Evolutionary conservation across 1,140 invertebrate genomes (phyloP).

Genomic region (Bombus polaris): DNA sequence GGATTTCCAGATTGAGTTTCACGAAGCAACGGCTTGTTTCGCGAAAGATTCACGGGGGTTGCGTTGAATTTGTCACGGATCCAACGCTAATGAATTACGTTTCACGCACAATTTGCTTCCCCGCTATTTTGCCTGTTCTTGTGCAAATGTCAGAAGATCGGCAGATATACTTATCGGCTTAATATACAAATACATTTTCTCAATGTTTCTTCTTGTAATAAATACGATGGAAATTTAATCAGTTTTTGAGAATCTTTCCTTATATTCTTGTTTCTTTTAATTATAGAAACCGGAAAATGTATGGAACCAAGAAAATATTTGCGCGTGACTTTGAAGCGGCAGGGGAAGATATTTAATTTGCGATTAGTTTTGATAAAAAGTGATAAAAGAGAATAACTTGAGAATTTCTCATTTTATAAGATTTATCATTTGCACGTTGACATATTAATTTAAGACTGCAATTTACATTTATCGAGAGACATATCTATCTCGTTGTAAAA

Average conservation of each 20-base stretch:
- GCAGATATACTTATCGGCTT: too few species aligned
- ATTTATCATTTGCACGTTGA: not conserved
- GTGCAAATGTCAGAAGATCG: too few species aligned
- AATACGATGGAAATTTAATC: not conserved
- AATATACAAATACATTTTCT: not conserved
- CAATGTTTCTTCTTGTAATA: not conserved
- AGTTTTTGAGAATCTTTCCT: not conserved
- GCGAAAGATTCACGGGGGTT: conserved; percentile 2
- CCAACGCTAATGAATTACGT: not conserved
- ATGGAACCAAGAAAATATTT: not conserved
- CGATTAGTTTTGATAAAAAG: not conserved
- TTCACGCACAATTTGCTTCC: not conserved
- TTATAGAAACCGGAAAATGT: not conserved
- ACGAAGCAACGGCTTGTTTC: not conserved
- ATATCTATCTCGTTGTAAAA: not conserved
- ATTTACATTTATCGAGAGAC: not conserved
- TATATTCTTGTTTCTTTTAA: not conserved
- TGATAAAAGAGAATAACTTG: not conserved
- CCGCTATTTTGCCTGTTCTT: not conserved
- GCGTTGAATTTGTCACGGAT: not conserved
- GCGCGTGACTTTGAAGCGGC: not conserved
- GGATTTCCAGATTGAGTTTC: conserved; percentile 1
- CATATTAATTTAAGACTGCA: not conserved
- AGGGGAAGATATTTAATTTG: not conserved
- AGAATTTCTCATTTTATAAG: not conserved